A percentile compares a stretch with the other conserved stretches of the same genome.
These are phyloP conservation scores for Cynopterus sphinx DNA, from an alignment of 2,797 vertebrate genomes.

Conservation along the genomic window DNA sequence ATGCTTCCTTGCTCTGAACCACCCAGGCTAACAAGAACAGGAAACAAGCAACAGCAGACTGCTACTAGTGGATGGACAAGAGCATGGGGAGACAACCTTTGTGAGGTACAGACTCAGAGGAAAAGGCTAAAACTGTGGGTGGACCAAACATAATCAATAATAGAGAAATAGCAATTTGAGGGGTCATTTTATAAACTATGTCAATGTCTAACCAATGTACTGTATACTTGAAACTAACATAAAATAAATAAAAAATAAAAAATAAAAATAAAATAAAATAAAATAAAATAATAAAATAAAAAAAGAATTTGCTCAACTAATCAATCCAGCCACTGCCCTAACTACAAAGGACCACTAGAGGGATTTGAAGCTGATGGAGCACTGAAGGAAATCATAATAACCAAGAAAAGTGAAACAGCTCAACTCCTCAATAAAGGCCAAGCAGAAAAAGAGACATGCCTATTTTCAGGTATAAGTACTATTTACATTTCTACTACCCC, in stretches of 20 bases:
- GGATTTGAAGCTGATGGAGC: neutral
- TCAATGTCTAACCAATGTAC: too few species aligned
- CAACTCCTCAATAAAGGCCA: neutral
- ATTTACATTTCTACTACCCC: neutral
- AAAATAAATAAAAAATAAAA: too few species aligned
- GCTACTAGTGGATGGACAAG: accelerated
- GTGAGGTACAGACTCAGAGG: neutral
- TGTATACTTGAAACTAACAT: too few species aligned
- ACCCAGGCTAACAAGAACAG: neutral
- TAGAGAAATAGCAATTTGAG: too few species aligned
- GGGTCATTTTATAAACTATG: too few species aligned
- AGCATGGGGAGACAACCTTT: neutral
- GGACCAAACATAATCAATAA: neutral
- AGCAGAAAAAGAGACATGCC: neutral
- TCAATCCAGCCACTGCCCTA: neutral
- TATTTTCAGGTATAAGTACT: neutral
- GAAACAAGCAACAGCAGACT: neutral
- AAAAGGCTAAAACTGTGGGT: neutral
- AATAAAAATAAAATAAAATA: too few species aligned
- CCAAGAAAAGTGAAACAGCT: neutral
- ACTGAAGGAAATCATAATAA: neutral
- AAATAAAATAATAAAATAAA: too few species aligned
- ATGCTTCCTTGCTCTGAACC: neutral
- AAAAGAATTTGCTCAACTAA: neutral
- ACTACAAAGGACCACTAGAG: neutral